Percentiles rank a stretch among this genome's conserved stretches.
Evolutionary conservation across 2,888 invertebrate species (phyloP).

Genomic region (Caenorhabditis macrosperma): DNA sequence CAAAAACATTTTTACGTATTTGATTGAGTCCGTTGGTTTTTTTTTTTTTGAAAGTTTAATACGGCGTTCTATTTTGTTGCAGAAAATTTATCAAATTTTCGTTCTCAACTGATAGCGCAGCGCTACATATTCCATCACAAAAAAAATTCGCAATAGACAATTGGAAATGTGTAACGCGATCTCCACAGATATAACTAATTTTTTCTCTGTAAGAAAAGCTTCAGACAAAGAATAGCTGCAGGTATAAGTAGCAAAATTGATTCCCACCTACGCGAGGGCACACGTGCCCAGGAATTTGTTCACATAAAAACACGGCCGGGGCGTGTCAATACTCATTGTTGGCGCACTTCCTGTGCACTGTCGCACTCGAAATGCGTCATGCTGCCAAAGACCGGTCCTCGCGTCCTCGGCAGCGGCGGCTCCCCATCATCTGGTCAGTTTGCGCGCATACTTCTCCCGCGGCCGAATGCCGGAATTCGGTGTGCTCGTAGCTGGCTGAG

Average conservation of each 20-base stretch:
- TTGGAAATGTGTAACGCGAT: too few species aligned
- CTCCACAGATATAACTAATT: not conserved
- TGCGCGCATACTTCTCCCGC: slow-evolving; percentile 21
- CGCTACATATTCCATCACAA: too few species aligned
- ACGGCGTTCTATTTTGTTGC: too few species aligned
- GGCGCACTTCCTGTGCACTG: slow-evolving; percentile 24
- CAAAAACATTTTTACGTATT: too few species aligned
- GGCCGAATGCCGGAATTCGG: slow-evolving; percentile 36
- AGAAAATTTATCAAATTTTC: too few species aligned
- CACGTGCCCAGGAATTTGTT: not conserved
- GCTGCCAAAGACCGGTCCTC: slow-evolving; percentile 44
- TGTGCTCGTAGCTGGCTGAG: slow-evolving; percentile 18
- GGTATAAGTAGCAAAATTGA: not conserved
- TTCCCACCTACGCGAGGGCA: not conserved
- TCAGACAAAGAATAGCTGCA: not conserved
- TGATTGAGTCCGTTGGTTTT: not conserved
- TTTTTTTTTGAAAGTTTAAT: not conserved
- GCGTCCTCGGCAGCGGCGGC: slow-evolving; percentile 38
- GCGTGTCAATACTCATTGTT: not conserved
- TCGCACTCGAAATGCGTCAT: slow-evolving; percentile 45
- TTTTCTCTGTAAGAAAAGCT: not conserved
- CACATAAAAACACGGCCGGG: not conserved
- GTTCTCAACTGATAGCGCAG: too few species aligned
- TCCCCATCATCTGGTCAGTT: slow-evolving; percentile 44
- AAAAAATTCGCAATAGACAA: too few species aligned